phyloP scores from a whole-genome alignment of 1,140 invertebrate genomes.

The Drosophila simulans region DNA sequence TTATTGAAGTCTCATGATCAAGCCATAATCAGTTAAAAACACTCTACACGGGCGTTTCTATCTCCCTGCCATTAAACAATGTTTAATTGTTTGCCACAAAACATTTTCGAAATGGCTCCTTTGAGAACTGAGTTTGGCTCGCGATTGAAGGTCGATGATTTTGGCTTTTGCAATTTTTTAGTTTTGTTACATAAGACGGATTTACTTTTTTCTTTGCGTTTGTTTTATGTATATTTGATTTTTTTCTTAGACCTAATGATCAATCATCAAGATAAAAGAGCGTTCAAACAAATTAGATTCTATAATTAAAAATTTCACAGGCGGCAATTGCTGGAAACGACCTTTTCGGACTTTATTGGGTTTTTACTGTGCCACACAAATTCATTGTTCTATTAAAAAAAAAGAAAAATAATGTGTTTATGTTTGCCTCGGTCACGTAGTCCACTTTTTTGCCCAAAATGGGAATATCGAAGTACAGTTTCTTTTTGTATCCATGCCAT shows the following conservation, averaged over 20 bases:
- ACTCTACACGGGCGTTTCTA: conserved; percentile 15
- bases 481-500: conserved; percentile 43
- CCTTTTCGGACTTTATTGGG: conserved; percentile 42
- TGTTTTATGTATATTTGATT: conserved; percentile 26
- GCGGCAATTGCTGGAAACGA: conserved; percentile 50
- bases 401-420: conserved; percentile 33
- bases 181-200: conserved; percentile 77
- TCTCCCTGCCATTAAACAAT: conserved; percentile 24
- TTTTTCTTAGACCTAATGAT: conserved; percentile 61
- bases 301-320: conserved; percentile 74
- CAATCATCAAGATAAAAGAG: conserved; percentile 71
- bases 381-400: conserved; percentile 59
- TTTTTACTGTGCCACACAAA: conserved; percentile 43
- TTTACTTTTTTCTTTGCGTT: conserved; percentile 61
- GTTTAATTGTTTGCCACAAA: conserved; percentile 64
- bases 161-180: conserved; percentile 76
- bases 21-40: conserved; percentile 50
- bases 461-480: conserved; percentile 53
- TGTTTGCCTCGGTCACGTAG: conserved; percentile 68
- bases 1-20: conserved; percentile 78
- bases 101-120: conserved; percentile 58
- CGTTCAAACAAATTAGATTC: conserved; percentile 74
- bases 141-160: conserved; percentile 58
- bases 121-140: conserved; percentile 51
- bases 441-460: conserved; percentile 37